Conservation (phyloP, 2,888 invertebrate genomes). For the Thera britannica region DNA sequence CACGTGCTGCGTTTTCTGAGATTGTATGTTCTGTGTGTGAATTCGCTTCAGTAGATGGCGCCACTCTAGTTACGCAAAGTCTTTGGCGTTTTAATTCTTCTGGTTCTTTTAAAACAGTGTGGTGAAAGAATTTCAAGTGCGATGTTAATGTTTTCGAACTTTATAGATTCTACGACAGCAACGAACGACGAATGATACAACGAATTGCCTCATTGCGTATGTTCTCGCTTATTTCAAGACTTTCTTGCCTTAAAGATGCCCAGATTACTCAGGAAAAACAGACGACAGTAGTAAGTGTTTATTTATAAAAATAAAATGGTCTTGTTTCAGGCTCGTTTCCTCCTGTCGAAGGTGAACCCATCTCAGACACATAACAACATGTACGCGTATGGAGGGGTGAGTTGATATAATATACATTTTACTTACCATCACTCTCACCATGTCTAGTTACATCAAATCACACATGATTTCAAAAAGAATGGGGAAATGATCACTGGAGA, state of each 20-base stretch:
- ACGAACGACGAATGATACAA: too few relatives aligned
- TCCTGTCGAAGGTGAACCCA: conserved; percentile 99
- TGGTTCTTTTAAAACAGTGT: too few relatives aligned
- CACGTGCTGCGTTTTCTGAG: conserved; percentile 13
- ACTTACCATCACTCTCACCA: not conserved
- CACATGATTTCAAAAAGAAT: too few relatives aligned
- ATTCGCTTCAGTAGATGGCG: conserved; percentile 27
- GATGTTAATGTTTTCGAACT: too few relatives aligned
- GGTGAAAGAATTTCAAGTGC: too few relatives aligned
- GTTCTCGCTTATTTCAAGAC: too few relatives aligned
- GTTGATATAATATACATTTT: conserved; percentile 57
- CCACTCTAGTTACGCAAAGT: conserved; percentile 11
- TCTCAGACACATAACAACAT: conserved; percentile 99
- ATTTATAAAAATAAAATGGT: not conserved
- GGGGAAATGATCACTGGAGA: too few relatives aligned
- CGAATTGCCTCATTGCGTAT: too few relatives aligned
- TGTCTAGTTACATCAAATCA: too few relatives aligned
- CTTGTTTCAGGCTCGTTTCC: conserved; percentile 93
- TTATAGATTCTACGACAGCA: too few relatives aligned
- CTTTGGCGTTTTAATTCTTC: too few relatives aligned
- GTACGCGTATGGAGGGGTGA: conserved; percentile 97
- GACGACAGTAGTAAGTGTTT: not conserved
- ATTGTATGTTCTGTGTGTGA: conserved; percentile 17
- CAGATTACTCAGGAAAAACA: too few relatives aligned
- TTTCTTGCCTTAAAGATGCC: not conserved